Base-by-base conservation (phyloP, 2,113 vertebrate genomes). In the Trinectes maculatus region DNA sequence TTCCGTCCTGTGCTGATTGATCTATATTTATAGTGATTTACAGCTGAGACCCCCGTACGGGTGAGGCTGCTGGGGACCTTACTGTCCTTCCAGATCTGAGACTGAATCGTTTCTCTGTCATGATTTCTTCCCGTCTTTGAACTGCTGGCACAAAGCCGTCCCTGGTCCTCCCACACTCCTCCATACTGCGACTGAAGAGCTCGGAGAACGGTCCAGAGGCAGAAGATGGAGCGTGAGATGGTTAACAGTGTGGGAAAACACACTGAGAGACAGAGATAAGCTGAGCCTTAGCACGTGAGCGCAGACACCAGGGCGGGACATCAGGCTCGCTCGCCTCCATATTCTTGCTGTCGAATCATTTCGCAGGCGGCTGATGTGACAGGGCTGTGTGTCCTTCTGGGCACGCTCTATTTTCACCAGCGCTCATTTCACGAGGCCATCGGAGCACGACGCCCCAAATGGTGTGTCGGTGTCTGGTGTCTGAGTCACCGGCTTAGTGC, bases 401-500 rank as follows among this genome's bases (percentile, higher is more conserved):
- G 64, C 72, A 24, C 8, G 70, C 75, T 85, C 80, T 77, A 85
- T 88, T 86, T 86, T 85, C 82, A 72, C 74, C 74, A 22, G 40
- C 46, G 67, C 84, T 89, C 76, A 77, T 85, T 86, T 85, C 39
- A 44, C 62, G 42, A 62, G 82, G 73, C 82, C 80, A 71, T 48
- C 58, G 3, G 81, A 88, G 85, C 85, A 67, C 70, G 69, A 74
- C 81, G 59, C 77, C 81, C 33, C 78, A 80, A 86, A 87, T 69
- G 69, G 70, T 76, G 81, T 82, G 81, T 86, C 36, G 65, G 80
- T 82, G 85, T 86, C 89, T 83, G 82, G 34, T 63, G 73, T 84
- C 76, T 90, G 87, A 89, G 76, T 90, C 87, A 90, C 80, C 62
- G 31, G 70, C 82, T 84, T 70, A 77, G 57, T 13, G 42, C 78